These are phyloP conservation scores for Hippocampus abdominalis DNA, from an alignment of 2,113 vertebrate species.

Conservation along the genomic window DNA sequence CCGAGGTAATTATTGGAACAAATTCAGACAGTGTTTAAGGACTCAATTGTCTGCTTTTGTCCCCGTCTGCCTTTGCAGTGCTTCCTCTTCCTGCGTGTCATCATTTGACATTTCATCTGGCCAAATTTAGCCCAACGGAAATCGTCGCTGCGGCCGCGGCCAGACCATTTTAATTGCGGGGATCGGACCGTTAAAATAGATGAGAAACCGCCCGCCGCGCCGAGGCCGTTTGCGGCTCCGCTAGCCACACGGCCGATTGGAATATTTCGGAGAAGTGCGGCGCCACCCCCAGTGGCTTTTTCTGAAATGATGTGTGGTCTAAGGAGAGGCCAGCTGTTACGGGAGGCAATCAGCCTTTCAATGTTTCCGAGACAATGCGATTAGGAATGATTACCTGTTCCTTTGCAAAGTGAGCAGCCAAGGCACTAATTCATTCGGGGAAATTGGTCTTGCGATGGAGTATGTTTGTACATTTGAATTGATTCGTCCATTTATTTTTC, in stretches of 20 bases:
- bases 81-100: background rate
- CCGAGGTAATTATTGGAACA: background rate
- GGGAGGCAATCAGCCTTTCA: slow-evolving; percentile 9
- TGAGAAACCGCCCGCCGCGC: background rate
- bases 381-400: slow-evolving; percentile 20
- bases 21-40: background rate
- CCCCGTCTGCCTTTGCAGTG: too few species aligned
- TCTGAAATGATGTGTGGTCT: background rate
- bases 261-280: slow-evolving; percentile 18
- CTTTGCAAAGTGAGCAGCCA: slow-evolving; percentile 7
- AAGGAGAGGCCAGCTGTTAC: slow-evolving; percentile 24
- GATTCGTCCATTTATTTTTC: background rate
- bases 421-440: slow-evolving; percentile 14
- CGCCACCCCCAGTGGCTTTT: background rate
- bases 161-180: slow-evolving; percentile 15
- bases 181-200: background rate
- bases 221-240: background rate
- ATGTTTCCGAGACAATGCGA: slow-evolving; percentile 6
- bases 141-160: slow-evolving; percentile 11
- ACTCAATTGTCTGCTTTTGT: slow-evolving; percentile 16
- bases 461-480: background rate
- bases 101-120: slow-evolving; percentile 24
- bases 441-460: slow-evolving; percentile 8
- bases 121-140: background rate
- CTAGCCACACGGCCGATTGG: slow-evolving; percentile 21